Conservation (phyloP, 2,888 invertebrate genomes). For the Parasteatoda lunata region DNA sequence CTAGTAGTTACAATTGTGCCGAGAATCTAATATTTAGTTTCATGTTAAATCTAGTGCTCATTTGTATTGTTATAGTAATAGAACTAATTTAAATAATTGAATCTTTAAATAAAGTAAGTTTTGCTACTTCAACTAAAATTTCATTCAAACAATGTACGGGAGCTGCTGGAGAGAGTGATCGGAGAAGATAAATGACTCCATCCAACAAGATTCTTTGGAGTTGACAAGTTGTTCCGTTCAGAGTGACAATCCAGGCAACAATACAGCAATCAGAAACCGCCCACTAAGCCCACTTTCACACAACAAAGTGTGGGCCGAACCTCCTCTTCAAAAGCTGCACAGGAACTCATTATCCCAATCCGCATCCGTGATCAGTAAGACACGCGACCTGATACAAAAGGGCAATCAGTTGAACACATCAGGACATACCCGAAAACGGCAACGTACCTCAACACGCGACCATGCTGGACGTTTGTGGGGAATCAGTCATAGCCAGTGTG, state of each 20-base stretch:
- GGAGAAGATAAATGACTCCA: not conserved
- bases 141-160: not conserved
- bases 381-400: slow-evolving; percentile 50
- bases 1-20: no score
- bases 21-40: no score
- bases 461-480: not conserved
- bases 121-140: no score
- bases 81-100: no score
- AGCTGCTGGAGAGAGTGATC: not conserved
- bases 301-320: slow-evolving; percentile 33
- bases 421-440: slow-evolving; percentile 3
- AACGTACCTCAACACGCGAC: slow-evolving; percentile 42
- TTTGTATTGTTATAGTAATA: no score
- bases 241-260: slow-evolving; percentile 8
- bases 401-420: slow-evolving; percentile 29
- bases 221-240: slow-evolving; percentile 65
- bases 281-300: slow-evolving; percentile 36
- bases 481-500: slow-evolving; percentile 45
- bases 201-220: slow-evolving; percentile 4
- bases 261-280: slow-evolving; percentile 49
- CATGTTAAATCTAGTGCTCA: no score
- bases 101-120: no score
- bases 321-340: slow-evolving; percentile 30
- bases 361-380: slow-evolving; percentile 28
- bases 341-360: slow-evolving; percentile 61